Evolutionary conservation across 2,797 vertebrate genomes (phyloP).

Genomic region (Chiloscyllium punctatum): DNA sequence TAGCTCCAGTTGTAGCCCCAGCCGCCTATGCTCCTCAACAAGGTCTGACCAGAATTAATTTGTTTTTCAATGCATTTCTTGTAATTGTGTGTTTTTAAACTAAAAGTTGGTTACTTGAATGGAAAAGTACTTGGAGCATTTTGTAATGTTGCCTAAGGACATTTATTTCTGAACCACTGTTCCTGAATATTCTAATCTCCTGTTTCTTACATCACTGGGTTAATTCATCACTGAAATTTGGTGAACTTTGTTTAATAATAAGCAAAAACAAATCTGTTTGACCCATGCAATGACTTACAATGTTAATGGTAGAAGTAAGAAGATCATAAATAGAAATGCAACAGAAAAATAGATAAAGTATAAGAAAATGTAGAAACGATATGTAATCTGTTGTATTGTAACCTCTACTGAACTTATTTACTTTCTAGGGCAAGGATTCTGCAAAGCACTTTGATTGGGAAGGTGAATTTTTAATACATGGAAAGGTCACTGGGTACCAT

Average conservation of each 20-base stretch:
- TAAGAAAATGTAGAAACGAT: background rate
- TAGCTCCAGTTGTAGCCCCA: slow-evolving; percentile 77
- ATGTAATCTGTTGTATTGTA: background rate
- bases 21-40: slow-evolving; percentile 70
- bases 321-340: background rate
- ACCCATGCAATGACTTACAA: background rate
- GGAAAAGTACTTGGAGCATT: background rate
- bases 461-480: background rate
- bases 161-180: background rate
- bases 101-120: background rate
- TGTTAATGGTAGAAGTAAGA: background rate
- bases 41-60: slow-evolving; percentile 7
- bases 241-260: background rate
- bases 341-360: background rate
- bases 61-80: background rate
- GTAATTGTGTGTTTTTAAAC: background rate
- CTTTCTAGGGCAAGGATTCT: background rate
- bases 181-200: background rate
- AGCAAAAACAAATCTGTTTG: background rate
- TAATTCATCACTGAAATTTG: background rate
- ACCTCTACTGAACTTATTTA: background rate
- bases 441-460: background rate
- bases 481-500: background rate
- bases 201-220: background rate
- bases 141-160: background rate